Conservation (phyloP, 2,888 invertebrate species). For the Noctua comes region DNA sequence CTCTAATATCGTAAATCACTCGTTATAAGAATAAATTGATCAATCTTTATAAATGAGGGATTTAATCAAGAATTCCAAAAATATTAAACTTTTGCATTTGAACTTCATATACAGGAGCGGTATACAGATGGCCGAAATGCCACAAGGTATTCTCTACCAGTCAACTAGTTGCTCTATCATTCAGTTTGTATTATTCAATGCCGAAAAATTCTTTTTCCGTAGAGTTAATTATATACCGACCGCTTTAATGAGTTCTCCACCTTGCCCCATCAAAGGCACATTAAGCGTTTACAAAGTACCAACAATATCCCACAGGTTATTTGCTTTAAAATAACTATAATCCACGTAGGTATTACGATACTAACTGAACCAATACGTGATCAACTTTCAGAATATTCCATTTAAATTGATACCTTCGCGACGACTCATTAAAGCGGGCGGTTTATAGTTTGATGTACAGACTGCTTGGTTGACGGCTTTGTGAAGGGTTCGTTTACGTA, state of each 20-base stretch:
- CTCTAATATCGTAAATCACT: neutral
- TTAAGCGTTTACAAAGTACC: too few species aligned
- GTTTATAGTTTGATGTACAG: neutral
- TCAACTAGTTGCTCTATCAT: neutral
- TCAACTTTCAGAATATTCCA: too few species aligned
- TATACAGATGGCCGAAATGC: neutral
- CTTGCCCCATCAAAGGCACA: too few species aligned
- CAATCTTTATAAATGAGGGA: neutral
- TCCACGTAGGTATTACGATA: too few species aligned
- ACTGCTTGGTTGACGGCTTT: neutral
- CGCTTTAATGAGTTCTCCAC: too few species aligned
- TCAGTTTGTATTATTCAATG: neutral
- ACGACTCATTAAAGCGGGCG: too few species aligned
- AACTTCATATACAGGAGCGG: neutral
- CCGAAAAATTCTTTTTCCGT: neutral
- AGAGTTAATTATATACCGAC: neutral
- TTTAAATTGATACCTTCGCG: too few species aligned
- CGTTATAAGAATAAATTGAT: neutral
- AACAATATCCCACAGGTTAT: too few species aligned
- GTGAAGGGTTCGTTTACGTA: neutral
- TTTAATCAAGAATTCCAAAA: neutral
- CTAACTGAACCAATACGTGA: too few species aligned
- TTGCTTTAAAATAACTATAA: too few species aligned
- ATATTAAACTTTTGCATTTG: neutral
- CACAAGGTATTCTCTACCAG: neutral